phyloP scores from a whole-genome alignment of 2,888 invertebrate species.

The Phlogophora meticulosa region DNA sequence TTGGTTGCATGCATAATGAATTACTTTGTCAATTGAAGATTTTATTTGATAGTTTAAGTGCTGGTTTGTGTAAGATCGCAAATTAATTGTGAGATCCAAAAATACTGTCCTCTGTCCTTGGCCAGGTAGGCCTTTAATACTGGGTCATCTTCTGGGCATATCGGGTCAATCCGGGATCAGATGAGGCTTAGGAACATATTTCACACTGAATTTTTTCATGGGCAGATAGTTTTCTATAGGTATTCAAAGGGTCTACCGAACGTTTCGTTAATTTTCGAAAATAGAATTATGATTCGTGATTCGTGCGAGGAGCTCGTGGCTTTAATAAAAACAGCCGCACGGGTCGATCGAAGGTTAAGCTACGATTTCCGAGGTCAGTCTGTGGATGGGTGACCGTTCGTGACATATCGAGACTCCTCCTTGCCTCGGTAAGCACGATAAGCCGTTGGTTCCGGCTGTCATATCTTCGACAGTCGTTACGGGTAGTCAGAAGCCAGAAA shows the following conservation, averaged over 20 bases:
- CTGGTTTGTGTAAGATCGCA: neutral
- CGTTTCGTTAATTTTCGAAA: too few species aligned
- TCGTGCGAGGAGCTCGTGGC: too few species aligned
- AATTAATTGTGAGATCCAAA: neutral
- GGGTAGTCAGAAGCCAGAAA: too few species aligned
- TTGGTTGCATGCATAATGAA: slow-evolving; percentile 1
- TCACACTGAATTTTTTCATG: slow-evolving; percentile 11
- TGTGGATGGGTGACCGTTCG: too few species aligned
- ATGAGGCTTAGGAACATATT: slow-evolving; percentile 31
- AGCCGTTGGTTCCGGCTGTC: too few species aligned
- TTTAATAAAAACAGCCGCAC: too few species aligned
- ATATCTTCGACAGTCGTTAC: too few species aligned
- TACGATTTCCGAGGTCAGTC: too few species aligned
- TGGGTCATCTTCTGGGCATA: slow-evolving; percentile 15
- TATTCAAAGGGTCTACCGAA: neutral
- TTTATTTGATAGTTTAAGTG: neutral
- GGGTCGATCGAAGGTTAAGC: too few species aligned
- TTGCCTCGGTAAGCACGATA: too few species aligned
- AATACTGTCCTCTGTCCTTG: neutral
- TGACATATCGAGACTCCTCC: too few species aligned
- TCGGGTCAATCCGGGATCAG: slow-evolving; percentile 42
- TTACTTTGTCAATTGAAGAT: neutral
- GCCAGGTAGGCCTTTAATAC: slow-evolving; percentile 24
- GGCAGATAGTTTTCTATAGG: slow-evolving; percentile 3
- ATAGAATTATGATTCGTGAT: too few species aligned